Base-by-base conservation (phyloP, 2,888 invertebrate genomes). In the Euphydryas editha region DNA sequence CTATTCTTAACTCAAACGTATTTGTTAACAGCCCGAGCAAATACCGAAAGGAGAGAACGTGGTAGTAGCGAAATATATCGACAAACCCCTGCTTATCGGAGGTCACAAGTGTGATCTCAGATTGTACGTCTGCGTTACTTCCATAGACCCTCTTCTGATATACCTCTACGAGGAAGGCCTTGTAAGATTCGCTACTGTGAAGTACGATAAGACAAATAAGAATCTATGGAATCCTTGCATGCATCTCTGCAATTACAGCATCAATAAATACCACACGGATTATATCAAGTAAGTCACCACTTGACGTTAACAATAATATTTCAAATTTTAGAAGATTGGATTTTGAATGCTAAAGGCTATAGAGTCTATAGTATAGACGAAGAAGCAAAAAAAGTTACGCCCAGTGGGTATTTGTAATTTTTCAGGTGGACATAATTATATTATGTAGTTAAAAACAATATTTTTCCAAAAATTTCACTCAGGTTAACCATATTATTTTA, bases 221-320 rank as follows among this genome's bases (percentile, higher is more conserved):
- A 98, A 98, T 80, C 94, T 99, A 15, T 98, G 98, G 96, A 98
- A 98, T 87, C 98, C 97, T 0, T 98, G 97, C 89, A 98, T 99
- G 96, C 99, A 99, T 88, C 94, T 99, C 17, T 99, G 99, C 81
- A 99, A 99, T 90, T 99, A 99, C 89, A 98, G 98, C 90, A 98
- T 99, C 81, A 99, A 99, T 89, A 99, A 99, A 88, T 98, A 98
- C 83, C 99, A 97, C 87, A 96, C 97, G 66, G 97, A 98, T 90
- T 99, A 99, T 87, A 96, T 99, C 78, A 97, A 97, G 96, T 98
- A 90, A 94, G 96, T 93, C 11, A 15, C n/a, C n/a, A 5, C 17
- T 49, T 49, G 2, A 6, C 6, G 24, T 24, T 24, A 6, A 15
- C 17, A 17, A 46, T n/a, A n/a, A n/a, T n/a, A n/a, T n/a, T n/a